Base-by-base conservation (phyloP, 1,140 invertebrate genomes). In the Cheumatopsyche charites region DNA sequence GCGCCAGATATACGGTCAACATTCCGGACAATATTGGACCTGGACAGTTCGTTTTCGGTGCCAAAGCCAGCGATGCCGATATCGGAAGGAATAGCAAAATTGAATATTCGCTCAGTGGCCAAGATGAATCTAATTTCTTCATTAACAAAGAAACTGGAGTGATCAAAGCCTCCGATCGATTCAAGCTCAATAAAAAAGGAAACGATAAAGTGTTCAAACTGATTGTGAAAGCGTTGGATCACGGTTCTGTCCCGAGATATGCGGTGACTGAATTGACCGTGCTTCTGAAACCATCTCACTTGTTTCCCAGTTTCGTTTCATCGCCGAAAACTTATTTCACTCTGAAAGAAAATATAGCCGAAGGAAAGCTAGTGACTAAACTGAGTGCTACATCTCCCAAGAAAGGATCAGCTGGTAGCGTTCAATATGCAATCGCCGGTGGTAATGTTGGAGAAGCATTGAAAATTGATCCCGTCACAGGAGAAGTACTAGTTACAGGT, bases 401-500 rank as follows among this genome's bases (percentile, higher is more conserved):
- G 78, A 86, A 87, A 63, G 90, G 90, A 0, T 81, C 88, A 3
- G 82, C 83, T 9, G 90, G 89, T 1, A 87, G 88, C 70, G 83
- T 95, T 17, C 86, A 88, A 52, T 98, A 93, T 79, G 89, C 89
- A 15, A 93, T 98, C 75, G 95, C 94, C 15, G 96, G 95, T 7
- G 96, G 96, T 3, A 96, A 98, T 80, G 86, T 95, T 11, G 92
- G 92, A 0, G 90, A 94, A 72, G 92, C 94, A 3, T 88, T 98
- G 43, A 87, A 86, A 78, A 91, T 98, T 61, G 91, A 96, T 80
- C 77, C 87, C 11, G 88, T 88, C 29, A 92, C 88, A 36, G 95
- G 96, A 15, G 89, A 92, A 80, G 86, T 97, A 6, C 87, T 86
- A 74, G 88, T 96, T 0, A 89, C 91, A 1, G 88, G 88, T 6